Evolutionary conservation across 1,140 invertebrate genomes (phyloP), one percentile per base, ranked within the genome.

Genomic region (Orussus abietinus): DNA sequence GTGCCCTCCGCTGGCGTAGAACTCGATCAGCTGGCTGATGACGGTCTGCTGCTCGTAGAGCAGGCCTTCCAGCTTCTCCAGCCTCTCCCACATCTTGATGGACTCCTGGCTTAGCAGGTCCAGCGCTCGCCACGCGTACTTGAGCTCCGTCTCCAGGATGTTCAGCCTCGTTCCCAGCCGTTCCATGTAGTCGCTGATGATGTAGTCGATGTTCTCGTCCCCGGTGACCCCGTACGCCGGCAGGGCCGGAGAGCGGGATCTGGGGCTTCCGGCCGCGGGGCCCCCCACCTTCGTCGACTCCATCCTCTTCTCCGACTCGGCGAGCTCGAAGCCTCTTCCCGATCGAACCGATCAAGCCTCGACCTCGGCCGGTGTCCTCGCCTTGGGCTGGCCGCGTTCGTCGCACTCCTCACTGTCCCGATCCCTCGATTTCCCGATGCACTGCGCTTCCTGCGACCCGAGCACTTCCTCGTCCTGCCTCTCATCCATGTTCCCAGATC

Each of bases 101-200:
- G 93, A 95, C 63, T 95, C 92, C 53, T 90, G 87, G 12, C 89
- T 92, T 4, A 96, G 78, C 22, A 94, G 76, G 62, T 94, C 90
- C 37, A 96, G 71, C 2, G 91, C 89, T 45, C 90, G 78, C 91
- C 91, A 95, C 1, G 91, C 91, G 59, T 90, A 92, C 49, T 90
- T 86, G 12, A 95, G 74, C 66, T 95, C 91, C 1, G 88, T 89
- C 68, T 94, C 91, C 9, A 95, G 77, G 30, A 91, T 83, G 54
- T 85, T 88, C 31, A 95, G 77, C 18, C 90, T 78, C 15, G 87
- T 88, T 2, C 86, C 86, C 31, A 95, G 77, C 39, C 89, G 80
- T 57, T 92, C 89, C 88, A 95, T 92, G 65, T 89, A 90, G 58
- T 90, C 85, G 36, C 83, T 85, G 53, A 91, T 83, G 48, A 86